phyloP scores from a whole-genome alignment of 2,888 invertebrate genomes.

The Cenopis cana region DNA sequence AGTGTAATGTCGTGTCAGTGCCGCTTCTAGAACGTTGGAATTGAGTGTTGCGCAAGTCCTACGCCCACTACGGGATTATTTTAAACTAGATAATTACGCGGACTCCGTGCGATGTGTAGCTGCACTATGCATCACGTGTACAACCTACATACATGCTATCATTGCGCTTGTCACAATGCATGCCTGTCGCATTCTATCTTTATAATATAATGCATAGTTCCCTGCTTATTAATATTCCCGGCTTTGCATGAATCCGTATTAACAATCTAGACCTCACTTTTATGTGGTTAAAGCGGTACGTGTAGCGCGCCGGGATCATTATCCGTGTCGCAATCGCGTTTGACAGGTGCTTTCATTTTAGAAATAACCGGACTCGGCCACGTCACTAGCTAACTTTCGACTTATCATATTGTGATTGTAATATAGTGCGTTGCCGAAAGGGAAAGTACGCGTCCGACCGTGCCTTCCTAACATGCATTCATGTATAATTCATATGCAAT shows the following conservation, averaged over 20 bases:
- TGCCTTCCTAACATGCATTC: conserved; percentile 61
- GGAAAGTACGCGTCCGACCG: conserved; percentile 77
- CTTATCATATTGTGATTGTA: conserved; percentile 54
- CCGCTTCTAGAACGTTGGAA: conserved; percentile 77
- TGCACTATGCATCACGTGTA: conserved; percentile 61
- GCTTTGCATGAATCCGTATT: conserved; percentile 23
- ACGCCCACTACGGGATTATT: conserved; percentile 81
- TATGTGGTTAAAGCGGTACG: conserved; percentile 21
- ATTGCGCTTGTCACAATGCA: conserved; percentile 49
- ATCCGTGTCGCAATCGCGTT: conserved; percentile 52
- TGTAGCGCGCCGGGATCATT: conserved; percentile 51
- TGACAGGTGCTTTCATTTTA: conserved; percentile 69
- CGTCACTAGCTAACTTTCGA: conserved; percentile 62
- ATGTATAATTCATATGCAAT: conserved; percentile 34
- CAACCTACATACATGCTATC: conserved; percentile 49
- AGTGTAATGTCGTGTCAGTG: conserved; percentile 79
- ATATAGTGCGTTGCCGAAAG: conserved; percentile 70
- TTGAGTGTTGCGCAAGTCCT: conserved; percentile 81
- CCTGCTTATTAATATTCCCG: conserved; percentile 30
- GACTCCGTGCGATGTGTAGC: conserved; percentile 57
- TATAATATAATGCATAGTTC: conserved; percentile 15
- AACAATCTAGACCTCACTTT: background rate
- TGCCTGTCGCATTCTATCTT: conserved; percentile 48
- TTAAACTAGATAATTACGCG: conserved; percentile 75
- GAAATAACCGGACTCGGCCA: conserved; percentile 60